phyloP scores from a whole-genome alignment of 2,888 invertebrate species.

The Synergus laeviventris region DNA sequence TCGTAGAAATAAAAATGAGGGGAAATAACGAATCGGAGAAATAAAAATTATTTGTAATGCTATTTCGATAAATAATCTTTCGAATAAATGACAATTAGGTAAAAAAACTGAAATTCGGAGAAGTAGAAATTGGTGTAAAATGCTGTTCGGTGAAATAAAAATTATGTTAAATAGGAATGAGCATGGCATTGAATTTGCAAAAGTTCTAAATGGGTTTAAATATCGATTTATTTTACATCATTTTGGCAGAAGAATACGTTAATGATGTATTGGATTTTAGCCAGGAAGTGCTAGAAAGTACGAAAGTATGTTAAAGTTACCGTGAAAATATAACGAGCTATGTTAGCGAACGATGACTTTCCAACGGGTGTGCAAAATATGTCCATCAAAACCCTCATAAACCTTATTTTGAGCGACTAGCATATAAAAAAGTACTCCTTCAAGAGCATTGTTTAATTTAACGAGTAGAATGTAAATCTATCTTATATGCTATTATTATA shows the following conservation, averaged over 20 bases:
- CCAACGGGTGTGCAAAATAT: conserved; percentile 7
- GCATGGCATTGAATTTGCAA: too few species aligned
- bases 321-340: conserved; percentile 2
- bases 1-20: too few species aligned
- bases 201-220: neutral
- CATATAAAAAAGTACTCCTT: neutral
- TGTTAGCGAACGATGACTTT: neutral
- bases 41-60: too few species aligned
- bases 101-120: too few species aligned
- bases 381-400: neutral
- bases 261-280: neutral
- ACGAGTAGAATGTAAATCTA: neutral
- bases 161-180: too few species aligned
- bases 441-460: neutral
- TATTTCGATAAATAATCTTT: too few species aligned
- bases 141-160: too few species aligned
- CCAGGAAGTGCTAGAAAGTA: conserved; percentile 7
- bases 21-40: too few species aligned
- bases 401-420: neutral
- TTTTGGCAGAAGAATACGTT: neutral
- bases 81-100: too few species aligned
- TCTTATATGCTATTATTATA: neutral
- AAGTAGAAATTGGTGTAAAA: too few species aligned
- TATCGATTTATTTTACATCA: neutral
- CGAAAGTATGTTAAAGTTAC: conserved; percentile 1